A percentile compares a stretch with the other conserved stretches of the same genome.
Evolutionary conservation across 92 coral and sea anemone genomes (phyloP).

Genomic region (Epizoanthus rinbou): DNA sequence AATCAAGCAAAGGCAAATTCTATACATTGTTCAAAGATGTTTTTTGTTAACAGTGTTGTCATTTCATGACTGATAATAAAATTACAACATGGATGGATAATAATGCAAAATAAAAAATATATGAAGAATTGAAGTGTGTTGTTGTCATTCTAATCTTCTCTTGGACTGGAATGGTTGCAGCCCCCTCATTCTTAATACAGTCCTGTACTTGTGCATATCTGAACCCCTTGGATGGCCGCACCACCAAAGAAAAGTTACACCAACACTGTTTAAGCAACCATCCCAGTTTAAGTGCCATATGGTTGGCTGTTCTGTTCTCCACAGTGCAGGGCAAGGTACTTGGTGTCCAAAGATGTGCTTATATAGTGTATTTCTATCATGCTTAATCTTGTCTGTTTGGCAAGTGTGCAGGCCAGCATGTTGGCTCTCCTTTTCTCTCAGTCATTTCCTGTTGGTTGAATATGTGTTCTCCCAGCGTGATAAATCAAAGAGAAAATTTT

Average conservation of each 20-base stretch:
- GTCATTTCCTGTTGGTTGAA: neutral
- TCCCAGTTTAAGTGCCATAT: slow-evolving; percentile 15
- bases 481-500: neutral
- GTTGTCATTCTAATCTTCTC: slow-evolving; percentile 81
- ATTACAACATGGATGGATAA: slow-evolving; percentile 24
- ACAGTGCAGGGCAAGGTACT: slow-evolving; percentile 75
- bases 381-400: slow-evolving; percentile 54
- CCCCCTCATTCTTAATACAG: neutral
- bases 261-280: neutral
- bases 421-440: slow-evolving; percentile 9
- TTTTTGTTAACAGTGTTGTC: slow-evolving; percentile 8
- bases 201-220: no score
- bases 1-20: slow-evolving; percentile 9
- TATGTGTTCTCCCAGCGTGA: neutral
- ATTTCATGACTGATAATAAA: slow-evolving; percentile 18
- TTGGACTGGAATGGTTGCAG: slow-evolving; percentile 66
- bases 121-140: slow-evolving; percentile 39
- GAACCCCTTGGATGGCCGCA: no score
- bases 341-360: slow-evolving; percentile 93
- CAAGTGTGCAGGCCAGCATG: slow-evolving; percentile 50
- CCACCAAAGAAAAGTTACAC: neutral
- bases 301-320: slow-evolving; percentile 63
- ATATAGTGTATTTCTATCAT: slow-evolving; percentile 30
- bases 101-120: slow-evolving; percentile 29
- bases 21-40: slow-evolving; percentile 6